phyloP scores from a whole-genome alignment of 2,888 invertebrate genomes.

The Exephanes ischioxanthus region DNA sequence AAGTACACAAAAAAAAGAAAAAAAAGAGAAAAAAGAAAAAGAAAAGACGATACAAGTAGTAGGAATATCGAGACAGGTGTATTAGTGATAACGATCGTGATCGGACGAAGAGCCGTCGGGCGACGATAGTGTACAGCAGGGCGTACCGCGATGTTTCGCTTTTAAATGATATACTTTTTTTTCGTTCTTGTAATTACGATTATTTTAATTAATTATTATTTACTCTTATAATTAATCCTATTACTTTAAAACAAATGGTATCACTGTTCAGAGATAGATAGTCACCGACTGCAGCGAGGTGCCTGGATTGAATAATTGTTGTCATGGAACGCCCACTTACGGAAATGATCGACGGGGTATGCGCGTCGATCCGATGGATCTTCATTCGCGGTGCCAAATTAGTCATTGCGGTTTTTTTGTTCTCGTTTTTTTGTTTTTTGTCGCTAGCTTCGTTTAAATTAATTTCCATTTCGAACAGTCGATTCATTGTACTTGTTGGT shows the following conservation, averaged over 20 bases:
- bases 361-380: conserved; percentile 51
- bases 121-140: conserved; percentile 72
- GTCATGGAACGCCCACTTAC: conserved; percentile 58
- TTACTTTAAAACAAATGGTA: conserved; percentile 64
- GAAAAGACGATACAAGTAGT: conserved; percentile 54
- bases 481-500: neutral
- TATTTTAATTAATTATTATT: conserved; percentile 60
- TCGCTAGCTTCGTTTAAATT: conserved; percentile 25
- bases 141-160: conserved; percentile 72
- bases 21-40: conserved; percentile 45
- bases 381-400: conserved; percentile 71
- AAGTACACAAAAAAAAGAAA: conserved; percentile 48
- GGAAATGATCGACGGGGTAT: conserved; percentile 53
- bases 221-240: conserved; percentile 68
- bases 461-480: neutral
- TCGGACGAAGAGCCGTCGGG: conserved; percentile 66
- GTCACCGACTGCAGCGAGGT: conserved; percentile 58
- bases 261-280: conserved; percentile 71
- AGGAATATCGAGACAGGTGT: conserved; percentile 70
- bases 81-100: conserved; percentile 72
- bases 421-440: conserved; percentile 55
- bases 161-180: conserved; percentile 55
- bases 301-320: conserved; percentile 36
- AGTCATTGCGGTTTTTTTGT: conserved; percentile 62
- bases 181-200: conserved; percentile 62